Evolutionary conservation across 1,140 invertebrate species (phyloP).

Genomic region (Palaemon carinicauda): DNA sequence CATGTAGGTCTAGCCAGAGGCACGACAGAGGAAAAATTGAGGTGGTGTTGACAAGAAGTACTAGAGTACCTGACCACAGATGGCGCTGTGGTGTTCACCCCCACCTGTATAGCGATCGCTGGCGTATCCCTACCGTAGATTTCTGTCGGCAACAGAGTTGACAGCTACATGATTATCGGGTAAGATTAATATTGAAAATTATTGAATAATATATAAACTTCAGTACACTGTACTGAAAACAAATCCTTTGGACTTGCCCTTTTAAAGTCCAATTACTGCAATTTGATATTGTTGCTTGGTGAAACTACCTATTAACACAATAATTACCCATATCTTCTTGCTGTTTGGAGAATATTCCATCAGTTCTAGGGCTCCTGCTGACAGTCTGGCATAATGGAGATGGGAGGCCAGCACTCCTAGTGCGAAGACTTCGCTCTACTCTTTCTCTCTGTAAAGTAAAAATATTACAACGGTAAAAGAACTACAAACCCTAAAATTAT

Average conservation of each 20-base stretch:
- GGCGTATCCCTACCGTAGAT: too few species aligned
- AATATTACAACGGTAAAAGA: background rate
- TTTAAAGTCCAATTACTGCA: background rate
- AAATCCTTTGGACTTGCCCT: too few species aligned
- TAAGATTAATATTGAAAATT: too few species aligned
- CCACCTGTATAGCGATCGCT: too few species aligned
- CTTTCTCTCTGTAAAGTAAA: background rate
- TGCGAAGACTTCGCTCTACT: background rate
- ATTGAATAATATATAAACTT: too few species aligned
- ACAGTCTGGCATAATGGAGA: background rate
- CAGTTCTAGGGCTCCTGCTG: background rate
- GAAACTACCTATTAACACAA: background rate
- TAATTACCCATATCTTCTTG: slow-evolving; percentile 14
- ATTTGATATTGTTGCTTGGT: background rate
- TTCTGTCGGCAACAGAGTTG: too few species aligned
- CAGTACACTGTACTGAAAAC: background rate
- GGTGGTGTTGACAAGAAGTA: too few species aligned
- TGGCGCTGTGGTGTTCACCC: too few species aligned
- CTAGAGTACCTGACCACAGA: too few species aligned
- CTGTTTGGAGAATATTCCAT: background rate
- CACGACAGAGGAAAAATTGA: too few species aligned
- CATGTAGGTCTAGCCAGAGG: too few species aligned
- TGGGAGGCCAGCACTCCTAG: background rate
- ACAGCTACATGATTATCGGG: too few species aligned
- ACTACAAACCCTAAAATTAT: background rate